Base-by-base conservation (phyloP, 2,888 invertebrate species). In the Zele albiditarsus region DNA sequence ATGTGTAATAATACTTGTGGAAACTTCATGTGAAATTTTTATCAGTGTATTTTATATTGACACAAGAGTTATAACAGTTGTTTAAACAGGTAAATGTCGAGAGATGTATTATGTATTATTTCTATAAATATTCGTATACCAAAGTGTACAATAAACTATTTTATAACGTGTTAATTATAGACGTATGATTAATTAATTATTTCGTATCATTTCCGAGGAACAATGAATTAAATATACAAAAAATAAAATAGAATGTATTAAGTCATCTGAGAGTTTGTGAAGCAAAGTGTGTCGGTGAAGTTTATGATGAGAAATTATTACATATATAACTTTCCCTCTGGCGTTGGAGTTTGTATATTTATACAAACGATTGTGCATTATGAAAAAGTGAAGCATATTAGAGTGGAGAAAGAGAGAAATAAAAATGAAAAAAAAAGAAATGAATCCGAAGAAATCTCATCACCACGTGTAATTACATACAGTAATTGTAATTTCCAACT, bases 371-470 rank as follows among this genome's bases (percentile, higher is more conserved):
- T 53, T 31, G 23, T 46, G 33, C 12, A 33, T 16, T 42, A 38
- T 25, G 8, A 28, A 62, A 27, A 33, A 28, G 25, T 25, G 27
- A 28, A 62, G 71, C 28, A 23, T 27, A 12, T 27, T 16, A 49
- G n/a, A 23, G 5, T n/a, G 60, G 60, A 42, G 23, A 6, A 10
- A 4, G 20, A 3, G 8, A n/a, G 6, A 14, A 71, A 46, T 46
- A 25, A 60, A 71, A 38, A n/a, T 27, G 25, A 63, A 31, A 31
- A 28, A 46, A 62, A 58, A 58, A 23, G 16, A 63, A 20, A 63
- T 28, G 28, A 63, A 63, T 10, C n/a, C 16, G 6, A 20, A 27
- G 71, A 60, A 71, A 63, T 46, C 60, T 71, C 42, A 42, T 71
- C 46, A 71, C 38, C 58, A 38, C 38, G 14, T 27, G 38, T 60